phyloP scores from a whole-genome alignment of 2,888 invertebrate species.

The Cylloceria caligata region DNA sequence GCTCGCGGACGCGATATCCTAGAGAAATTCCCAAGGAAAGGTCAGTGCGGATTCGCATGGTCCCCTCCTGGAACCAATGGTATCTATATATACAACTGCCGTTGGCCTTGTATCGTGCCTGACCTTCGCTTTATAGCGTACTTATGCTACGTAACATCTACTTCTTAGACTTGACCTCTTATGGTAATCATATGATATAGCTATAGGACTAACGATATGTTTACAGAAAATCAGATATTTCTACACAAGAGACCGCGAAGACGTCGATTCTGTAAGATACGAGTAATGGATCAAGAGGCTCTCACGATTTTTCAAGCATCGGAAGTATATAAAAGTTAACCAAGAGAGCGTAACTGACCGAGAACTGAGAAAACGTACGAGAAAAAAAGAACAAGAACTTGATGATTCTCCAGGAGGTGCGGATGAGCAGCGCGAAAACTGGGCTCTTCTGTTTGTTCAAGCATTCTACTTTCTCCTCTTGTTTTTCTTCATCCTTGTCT shows the following conservation, averaged over 20 bases:
- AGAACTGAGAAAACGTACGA: conserved; percentile 41
- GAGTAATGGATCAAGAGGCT: conserved; percentile 26
- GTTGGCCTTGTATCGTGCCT: conserved; percentile 42
- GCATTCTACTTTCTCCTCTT: conserved; percentile 73
- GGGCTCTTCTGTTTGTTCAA: conserved; percentile 80
- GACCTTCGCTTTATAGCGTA: conserved; percentile 48
- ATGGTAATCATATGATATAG: conserved; percentile 15
- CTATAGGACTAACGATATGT: background rate
- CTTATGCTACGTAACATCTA: background rate
- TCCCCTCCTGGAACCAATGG: conserved; percentile 30
- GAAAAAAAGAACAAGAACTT: conserved; percentile 69
- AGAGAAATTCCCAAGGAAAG: conserved; percentile 49
- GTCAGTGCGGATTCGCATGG: conserved; percentile 54
- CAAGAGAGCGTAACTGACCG: background rate
- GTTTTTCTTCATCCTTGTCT: conserved; percentile 56
- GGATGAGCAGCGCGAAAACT: conserved; percentile 78
- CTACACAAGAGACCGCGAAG: background rate
- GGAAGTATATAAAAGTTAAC: conserved; percentile 15
- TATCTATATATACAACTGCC: conserved; percentile 4
- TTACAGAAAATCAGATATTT: background rate
- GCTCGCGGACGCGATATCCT: conserved; percentile 39
- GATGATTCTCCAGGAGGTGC: conserved; percentile 79
- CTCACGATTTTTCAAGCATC: conserved; percentile 43
- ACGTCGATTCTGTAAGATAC: background rate
- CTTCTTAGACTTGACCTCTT: conserved; percentile 21